Evolutionary conservation across 2,888 invertebrate genomes (phyloP).

Genomic region (Limnephilus auricula): DNA sequence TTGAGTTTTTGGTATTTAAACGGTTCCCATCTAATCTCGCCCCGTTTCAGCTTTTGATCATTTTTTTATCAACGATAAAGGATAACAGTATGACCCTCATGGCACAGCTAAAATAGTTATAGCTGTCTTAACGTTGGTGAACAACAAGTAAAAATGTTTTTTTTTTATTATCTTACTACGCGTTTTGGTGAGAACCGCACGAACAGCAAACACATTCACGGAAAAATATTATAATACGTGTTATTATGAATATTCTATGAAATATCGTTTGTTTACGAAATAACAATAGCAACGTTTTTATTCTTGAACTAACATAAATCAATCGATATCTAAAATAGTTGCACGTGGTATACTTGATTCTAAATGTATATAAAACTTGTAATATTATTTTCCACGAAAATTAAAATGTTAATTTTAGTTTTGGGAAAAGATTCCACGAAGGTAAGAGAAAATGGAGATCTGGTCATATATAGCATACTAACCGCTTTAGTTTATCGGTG

Average conservation of each 20-base stretch:
- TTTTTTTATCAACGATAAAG: too few relatives aligned
- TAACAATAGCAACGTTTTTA: not conserved
- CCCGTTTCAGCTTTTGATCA: too few relatives aligned
- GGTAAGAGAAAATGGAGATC: too few relatives aligned
- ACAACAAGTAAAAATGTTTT: too few relatives aligned
- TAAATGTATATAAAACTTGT: not conserved
- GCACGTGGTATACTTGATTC: not conserved
- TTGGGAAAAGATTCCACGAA: not conserved
- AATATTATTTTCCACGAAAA: not conserved
- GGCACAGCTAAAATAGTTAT: too few relatives aligned
- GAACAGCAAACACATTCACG: not conserved
- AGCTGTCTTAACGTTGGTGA: too few relatives aligned
- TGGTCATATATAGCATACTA: not conserved
- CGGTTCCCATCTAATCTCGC: too few relatives aligned
- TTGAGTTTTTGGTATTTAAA: too few relatives aligned
- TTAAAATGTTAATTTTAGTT: not conserved
- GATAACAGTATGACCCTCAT: too few relatives aligned
- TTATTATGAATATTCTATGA: not conserved
- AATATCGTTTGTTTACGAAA: not conserved
- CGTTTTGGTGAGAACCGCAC: not conserved
- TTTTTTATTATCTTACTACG: too few relatives aligned
- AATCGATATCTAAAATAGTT: not conserved
- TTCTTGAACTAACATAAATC: not conserved
- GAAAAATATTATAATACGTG: not conserved
- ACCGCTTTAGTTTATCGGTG: not conserved